Conservation (phyloP, 2,113 vertebrate species). For the Edolisoma coerulescens region DNA sequence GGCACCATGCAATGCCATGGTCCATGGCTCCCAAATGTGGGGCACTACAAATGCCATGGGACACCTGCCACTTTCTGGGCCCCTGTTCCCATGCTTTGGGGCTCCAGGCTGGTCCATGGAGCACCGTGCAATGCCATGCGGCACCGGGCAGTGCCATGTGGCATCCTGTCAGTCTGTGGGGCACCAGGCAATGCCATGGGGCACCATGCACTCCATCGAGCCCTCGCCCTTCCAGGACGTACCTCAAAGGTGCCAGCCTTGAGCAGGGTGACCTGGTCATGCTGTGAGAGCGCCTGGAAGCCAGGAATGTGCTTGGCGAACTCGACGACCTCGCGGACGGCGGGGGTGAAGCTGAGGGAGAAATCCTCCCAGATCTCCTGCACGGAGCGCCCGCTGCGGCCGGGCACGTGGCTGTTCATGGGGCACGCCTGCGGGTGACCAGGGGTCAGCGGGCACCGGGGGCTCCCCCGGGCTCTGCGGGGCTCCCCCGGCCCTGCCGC, state of each 20-base stretch:
- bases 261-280: slow-evolving; percentile 90
- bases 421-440: slow-evolving; percentile 82
- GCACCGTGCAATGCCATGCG: background rate
- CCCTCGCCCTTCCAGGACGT: background rate
- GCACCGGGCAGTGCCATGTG: background rate
- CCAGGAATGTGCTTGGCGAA: slow-evolving; percentile 93
- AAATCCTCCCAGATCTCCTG: slow-evolving; percentile 96
- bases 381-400: slow-evolving; percentile 79
- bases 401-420: slow-evolving; percentile 86
- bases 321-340: slow-evolving; percentile 90
- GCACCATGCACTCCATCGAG: fast-evolving
- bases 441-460: background rate
- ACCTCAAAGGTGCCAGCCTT: slow-evolving; percentile 97
- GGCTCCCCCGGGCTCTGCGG: background rate
- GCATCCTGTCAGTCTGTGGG: fast-evolving
- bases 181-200: background rate
- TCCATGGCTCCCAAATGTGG: background rate
- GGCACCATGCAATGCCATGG: background rate
- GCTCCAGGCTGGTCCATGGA: background rate
- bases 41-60: background rate
- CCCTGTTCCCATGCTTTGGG: background rate
- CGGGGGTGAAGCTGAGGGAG: slow-evolving; percentile 90
- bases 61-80: background rate
- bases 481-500: background rate
- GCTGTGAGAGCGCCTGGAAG: slow-evolving; percentile 85